phyloP scores from a whole-genome alignment of 23 tunicate species.

The Pegea sp. region DNA sequence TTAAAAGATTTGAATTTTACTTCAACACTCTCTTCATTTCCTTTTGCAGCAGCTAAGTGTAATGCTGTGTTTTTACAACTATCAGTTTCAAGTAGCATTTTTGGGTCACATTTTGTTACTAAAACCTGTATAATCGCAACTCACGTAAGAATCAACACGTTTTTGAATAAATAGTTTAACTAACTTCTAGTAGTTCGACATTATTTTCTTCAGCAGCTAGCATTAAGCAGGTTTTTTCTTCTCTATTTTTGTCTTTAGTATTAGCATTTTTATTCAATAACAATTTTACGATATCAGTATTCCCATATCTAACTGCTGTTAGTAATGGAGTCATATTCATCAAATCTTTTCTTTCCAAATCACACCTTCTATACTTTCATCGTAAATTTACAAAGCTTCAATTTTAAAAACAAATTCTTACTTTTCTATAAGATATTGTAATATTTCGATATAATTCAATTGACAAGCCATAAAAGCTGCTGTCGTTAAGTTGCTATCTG shows the following conservation, averaged over 20 bases:
- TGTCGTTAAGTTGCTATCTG: conserved; percentile 39
- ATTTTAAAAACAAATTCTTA: conserved; percentile 5
- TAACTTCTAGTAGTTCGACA: neutral
- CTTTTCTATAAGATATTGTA: conserved; percentile 59
- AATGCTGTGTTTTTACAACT: neutral
- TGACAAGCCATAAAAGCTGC: conserved; percentile 64
- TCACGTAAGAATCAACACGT: no score
- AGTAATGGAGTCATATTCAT: neutral
- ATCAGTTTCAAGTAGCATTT: neutral
- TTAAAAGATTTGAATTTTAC: neutral
- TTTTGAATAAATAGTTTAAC: no score
- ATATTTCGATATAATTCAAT: conserved; percentile 43
- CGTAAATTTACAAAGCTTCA: neutral
- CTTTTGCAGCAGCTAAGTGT: neutral
- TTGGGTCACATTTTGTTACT: no score
- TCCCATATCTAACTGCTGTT: neutral
- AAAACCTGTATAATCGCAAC: no score
- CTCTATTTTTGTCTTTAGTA: neutral
- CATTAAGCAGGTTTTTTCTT: neutral
- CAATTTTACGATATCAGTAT: neutral
- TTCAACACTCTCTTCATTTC: neutral
- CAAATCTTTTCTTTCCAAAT: neutral
- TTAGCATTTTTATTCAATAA: neutral
- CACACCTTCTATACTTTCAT: neutral
- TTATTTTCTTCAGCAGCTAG: neutral